Percentiles rank a stretch among this genome's conserved stretches.
phyloP scores from a whole-genome alignment of 1,140 invertebrate species.

The Saxidomus purpurata region DNA sequence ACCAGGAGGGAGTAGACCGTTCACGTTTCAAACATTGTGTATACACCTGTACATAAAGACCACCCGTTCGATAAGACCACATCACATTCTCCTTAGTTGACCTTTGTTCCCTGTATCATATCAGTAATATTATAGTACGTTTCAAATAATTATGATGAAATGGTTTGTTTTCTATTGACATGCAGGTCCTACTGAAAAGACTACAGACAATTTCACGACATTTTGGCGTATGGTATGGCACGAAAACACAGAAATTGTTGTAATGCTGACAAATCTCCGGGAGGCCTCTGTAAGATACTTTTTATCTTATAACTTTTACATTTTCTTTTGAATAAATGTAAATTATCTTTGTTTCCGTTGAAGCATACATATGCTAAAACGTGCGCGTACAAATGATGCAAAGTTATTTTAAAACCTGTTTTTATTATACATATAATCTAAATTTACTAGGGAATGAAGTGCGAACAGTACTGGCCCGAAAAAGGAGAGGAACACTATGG shows the following conservation, averaged over 20 bases:
- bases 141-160: no score
- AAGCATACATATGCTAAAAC: neutral
- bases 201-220: neutral
- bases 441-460: neutral
- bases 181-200: neutral
- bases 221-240: constrained; percentile 12
- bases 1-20: no score
- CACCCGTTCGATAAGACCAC: no score
- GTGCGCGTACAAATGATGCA: neutral
- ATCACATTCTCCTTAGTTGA: no score
- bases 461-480: neutral
- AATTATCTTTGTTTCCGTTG: no score
- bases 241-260: neutral
- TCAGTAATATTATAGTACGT: no score
- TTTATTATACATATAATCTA: neutral
- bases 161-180: no score
- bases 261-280: constrained; percentile 8
- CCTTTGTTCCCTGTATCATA: no score
- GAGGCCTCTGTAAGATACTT: neutral
- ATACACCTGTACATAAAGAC: no score
- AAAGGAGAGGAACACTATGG: neutral
- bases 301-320: no score
- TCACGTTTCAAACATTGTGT: no score
- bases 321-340: neutral
- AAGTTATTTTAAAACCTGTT: neutral